Base-by-base conservation (phyloP, 1,140 invertebrate genomes). In the Lepidotrigona ventralis region DNA sequence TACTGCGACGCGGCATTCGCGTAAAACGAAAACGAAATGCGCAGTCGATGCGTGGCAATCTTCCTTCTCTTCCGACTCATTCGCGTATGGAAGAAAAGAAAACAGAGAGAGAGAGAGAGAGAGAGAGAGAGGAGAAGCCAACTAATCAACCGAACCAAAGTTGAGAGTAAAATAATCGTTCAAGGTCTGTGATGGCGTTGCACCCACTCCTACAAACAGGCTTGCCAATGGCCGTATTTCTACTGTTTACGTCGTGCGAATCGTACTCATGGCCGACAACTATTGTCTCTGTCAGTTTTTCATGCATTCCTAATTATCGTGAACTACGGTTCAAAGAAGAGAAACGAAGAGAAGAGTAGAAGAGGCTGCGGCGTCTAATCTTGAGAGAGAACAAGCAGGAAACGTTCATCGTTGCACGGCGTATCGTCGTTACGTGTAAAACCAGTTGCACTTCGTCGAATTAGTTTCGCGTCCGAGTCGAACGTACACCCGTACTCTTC, bases 131-230 rank as follows among this genome's bases (percentile, higher is more conserved):
- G n/a, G 26, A 29, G 12, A 51, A 29, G 71, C 26, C 3, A 51
- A 78, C 58, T 19, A 60, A 86, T 73, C 86, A 79, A 68, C 66
- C 71, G 71, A 46, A 71, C 72, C 72, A 66, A 46, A 85, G 72
- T 71, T 76, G 63, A 68, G 73, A 75, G 56, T 93, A 93, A 94
- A 93, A 94, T 94, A 93, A 93, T 93, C 92, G 93, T 89, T 93
- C 92, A 93, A 94, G 93, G 92, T 93, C 92, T 91, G 89, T 86
- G 86, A 90, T 92, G 93, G 92, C 93, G 93, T 93, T 94, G 92
- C 92, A 93, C 92, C 89, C 93, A 90, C 83, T 83, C 86, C 85
- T 54, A 15, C 63, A 17, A 39, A 80, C 90, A 92, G 90, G 90
- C 88, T 87, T 92, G 90, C 89, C 91, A 93, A 90, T 92, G 90